phyloP scores from a whole-genome alignment of 2,113 vertebrate species.

The Apodemus sylvaticus region DNA sequence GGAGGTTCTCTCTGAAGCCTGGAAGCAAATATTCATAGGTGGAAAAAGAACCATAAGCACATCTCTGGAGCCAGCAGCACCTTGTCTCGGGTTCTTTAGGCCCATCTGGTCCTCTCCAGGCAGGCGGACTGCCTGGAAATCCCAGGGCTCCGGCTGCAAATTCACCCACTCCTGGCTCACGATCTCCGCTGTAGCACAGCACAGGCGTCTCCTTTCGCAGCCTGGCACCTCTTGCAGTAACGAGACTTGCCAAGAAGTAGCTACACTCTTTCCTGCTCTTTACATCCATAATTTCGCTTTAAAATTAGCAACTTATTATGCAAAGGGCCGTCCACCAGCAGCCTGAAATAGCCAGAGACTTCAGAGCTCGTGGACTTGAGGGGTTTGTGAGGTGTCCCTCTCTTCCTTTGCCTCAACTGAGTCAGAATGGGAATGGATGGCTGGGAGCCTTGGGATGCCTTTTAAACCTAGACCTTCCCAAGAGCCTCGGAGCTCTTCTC shows the following conservation, averaged over 20 bases:
- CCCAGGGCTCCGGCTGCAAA: conserved; percentile 43
- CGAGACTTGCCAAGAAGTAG: conserved; percentile 24
- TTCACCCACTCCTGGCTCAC: not conserved
- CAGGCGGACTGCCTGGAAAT: conserved; percentile 48
- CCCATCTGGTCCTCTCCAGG: conserved; percentile 44
- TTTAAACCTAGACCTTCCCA: not conserved
- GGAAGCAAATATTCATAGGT: not conserved
- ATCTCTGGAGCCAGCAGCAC: not conserved
- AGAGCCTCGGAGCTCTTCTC: not conserved
- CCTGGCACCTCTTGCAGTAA: conserved; percentile 31
- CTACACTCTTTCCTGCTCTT: conserved; percentile 21
- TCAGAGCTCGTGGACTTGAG: not conserved
- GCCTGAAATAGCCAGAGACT: not conserved
- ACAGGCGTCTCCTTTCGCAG: conserved; percentile 70
- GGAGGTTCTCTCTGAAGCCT: not conserved
- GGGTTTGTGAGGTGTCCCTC: too few relatives aligned
- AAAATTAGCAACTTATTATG: conserved; percentile 64
- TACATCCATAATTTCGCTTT: not conserved
- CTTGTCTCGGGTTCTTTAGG: not conserved
- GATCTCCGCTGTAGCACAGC: conserved; percentile 53
- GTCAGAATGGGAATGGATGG: not conserved
- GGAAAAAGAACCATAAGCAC: not conserved
- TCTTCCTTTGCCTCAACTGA: not conserved
- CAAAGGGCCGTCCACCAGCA: not conserved
- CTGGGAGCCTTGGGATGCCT: not conserved